Base-by-base conservation (phyloP, 2,888 invertebrate species). In the Penaeus monodon region DNA sequence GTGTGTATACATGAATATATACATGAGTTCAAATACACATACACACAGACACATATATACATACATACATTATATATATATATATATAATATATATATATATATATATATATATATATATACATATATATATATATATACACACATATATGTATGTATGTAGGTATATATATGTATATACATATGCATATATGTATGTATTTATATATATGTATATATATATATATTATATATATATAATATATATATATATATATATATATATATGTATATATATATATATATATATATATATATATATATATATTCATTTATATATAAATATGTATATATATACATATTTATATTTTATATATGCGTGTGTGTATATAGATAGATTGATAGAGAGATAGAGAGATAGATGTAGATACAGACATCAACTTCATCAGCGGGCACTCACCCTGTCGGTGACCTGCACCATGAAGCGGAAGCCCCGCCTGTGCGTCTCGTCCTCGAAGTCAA, bases 381-480 rank as follows among this genome's bases (percentile, higher is more conserved):
- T 68, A 17, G 2, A 68, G 3, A 68, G 3, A 68, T 27, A 68
- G 3, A 68, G 3, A 68, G 1, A 68, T 3, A 68, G 3, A 68
- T 68, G 20, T 8, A 68, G 1, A 68, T 68, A 68, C 8, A 68
- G 8, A 14, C 10, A 49, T 24, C 12, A 44, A 10, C 29, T n/a
- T 68, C 17, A 10, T 3, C 29, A 44, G 22, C 20, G 68, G 12
- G 1, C 4, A 78, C 89, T 82, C 33, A 89, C 89, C 82, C 38
- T 77, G 82, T 89, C 89, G 8, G 89, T 89, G 63, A 89, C 89
- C 44, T 87, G 87, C 38, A 89, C 85, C 81, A 87, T 70, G 73
- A 89, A 89, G 49, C 78, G 73, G 63, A 89, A 85, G 44, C 87
- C 89, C 66, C 82, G 68, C 20, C 87, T 74, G 68, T 89, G 89